phyloP scores from a whole-genome alignment of 2,888 invertebrate genomes.

The Polyploca ridens region DNA sequence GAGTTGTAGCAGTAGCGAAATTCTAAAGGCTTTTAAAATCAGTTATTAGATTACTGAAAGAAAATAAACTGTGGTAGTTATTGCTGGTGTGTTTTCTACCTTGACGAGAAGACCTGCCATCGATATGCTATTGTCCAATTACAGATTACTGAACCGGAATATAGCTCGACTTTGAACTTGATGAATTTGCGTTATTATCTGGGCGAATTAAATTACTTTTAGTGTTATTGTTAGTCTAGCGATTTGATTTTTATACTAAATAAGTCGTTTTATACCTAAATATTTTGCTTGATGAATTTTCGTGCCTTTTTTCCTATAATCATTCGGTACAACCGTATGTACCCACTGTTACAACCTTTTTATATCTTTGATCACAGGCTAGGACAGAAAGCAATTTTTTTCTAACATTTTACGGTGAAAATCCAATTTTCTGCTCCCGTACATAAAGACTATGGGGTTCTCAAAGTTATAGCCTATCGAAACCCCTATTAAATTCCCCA shows the following conservation, averaged over 20 bases:
- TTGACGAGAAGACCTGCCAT: conserved; percentile 28
- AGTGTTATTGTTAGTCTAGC: background rate
- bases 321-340: background rate
- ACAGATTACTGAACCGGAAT: conserved; percentile 21
- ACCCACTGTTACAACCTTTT: too few species aligned
- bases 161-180: conserved; percentile 15
- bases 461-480: too few species aligned
- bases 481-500: too few species aligned
- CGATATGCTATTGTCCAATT: conserved; percentile 27
- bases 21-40: background rate
- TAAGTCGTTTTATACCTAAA: background rate
- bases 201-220: background rate
- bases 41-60: background rate
- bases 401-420: too few species aligned
- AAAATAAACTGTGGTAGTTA: background rate
- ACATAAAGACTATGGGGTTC: too few species aligned
- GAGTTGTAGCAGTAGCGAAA: too few species aligned
- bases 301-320: background rate
- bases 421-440: too few species aligned
- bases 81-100: conserved; percentile 30
- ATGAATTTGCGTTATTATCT: background rate
- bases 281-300: background rate
- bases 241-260: background rate
- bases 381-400: too few species aligned
- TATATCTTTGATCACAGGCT: too few species aligned